Evolutionary conservation across 2,797 vertebrate species (phyloP).

Genomic region (Gallinago solitaria): DNA sequence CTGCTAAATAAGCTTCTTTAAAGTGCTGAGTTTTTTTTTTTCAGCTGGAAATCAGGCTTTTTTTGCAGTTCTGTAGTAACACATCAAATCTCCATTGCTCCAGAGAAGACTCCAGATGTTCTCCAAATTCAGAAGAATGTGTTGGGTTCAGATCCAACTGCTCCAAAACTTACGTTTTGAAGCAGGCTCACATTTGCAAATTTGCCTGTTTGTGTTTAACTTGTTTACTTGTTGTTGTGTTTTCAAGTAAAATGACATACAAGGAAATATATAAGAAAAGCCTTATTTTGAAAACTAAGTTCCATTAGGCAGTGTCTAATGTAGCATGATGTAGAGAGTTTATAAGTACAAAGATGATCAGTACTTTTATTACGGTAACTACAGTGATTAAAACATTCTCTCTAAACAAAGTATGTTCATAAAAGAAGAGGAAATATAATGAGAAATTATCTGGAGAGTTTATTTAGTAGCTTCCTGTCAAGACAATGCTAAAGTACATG

Average conservation of each 20-base stretch:
- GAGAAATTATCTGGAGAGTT: neutral
- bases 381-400: neutral
- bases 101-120: neutral
- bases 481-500: neutral
- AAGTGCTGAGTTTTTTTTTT: neutral
- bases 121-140: neutral
- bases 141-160: neutral
- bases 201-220: neutral
- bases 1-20: conserved; percentile 47
- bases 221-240: too few species aligned
- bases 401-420: neutral
- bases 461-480: neutral
- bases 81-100: neutral
- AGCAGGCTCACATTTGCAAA: neutral
- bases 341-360: neutral
- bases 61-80: neutral
- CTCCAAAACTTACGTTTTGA: neutral
- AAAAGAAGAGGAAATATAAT: neutral
- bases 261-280: neutral
- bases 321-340: neutral
- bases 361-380: neutral
- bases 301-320: neutral
- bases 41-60: neutral
- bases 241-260: neutral
- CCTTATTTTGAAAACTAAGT: neutral